Percentiles rank a stretch among this genome's conserved stretches.
These are phyloP conservation scores for Mycetomoellerius zeteki DNA, from an alignment of 1,140 invertebrate genomes.

Conservation along the genomic window DNA sequence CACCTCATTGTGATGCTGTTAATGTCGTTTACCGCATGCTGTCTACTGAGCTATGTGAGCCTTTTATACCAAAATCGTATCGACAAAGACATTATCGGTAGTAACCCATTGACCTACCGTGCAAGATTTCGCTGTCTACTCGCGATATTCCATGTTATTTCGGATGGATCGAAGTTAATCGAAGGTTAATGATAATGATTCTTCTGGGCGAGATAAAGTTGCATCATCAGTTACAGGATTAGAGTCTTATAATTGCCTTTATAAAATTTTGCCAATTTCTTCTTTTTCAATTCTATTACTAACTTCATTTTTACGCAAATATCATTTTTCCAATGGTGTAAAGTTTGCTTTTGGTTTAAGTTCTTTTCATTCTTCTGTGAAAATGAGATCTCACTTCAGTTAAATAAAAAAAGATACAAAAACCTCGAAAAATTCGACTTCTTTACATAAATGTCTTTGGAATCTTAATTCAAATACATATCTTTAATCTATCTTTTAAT, in stretches of 20 bases:
- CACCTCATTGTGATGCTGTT: slow-evolving; percentile 83
- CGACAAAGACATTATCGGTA: slow-evolving; percentile 78
- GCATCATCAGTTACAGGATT: slow-evolving; percentile 27
- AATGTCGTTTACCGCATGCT: slow-evolving; percentile 80
- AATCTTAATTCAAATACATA: not conserved
- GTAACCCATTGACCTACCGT: slow-evolving; percentile 75
- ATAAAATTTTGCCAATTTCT: not conserved
- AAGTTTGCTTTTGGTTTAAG: not conserved
- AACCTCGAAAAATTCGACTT: not conserved
- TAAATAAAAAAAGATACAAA: not conserved
- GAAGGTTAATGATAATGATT: slow-evolving; percentile 69
- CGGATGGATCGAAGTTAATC: slow-evolving; percentile 47
- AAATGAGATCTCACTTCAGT: not conserved
- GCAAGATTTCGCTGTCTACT: slow-evolving; percentile 67
- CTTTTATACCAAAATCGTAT: slow-evolving; percentile 86
- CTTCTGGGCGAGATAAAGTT: not conserved
- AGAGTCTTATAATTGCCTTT: not conserved
- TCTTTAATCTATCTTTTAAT: no score
- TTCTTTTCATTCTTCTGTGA: not conserved
- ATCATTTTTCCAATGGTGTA: not conserved
- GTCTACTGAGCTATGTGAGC: slow-evolving; percentile 24
- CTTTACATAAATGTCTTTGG: not conserved
- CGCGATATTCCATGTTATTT: slow-evolving; percentile 71
- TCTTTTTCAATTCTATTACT: not conserved
- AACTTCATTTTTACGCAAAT: not conserved